phyloP scores from a whole-genome alignment of 92 coral and sea anemone species.

The Parazoanthus swiftii region DNA sequence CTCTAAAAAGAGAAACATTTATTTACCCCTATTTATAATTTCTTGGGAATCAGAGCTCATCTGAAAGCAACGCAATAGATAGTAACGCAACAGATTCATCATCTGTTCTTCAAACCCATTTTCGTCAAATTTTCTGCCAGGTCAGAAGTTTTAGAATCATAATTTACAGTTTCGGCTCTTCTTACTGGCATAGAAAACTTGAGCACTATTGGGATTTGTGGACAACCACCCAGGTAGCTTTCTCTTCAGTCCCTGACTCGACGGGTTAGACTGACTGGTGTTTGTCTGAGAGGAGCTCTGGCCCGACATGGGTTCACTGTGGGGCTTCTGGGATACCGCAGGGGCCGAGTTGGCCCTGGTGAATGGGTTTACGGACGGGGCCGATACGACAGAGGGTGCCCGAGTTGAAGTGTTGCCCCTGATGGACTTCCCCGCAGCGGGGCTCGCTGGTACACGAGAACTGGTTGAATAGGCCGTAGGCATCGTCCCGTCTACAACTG shows the following conservation, averaged over 20 bases:
- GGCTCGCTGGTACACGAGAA: neutral
- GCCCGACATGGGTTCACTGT: neutral
- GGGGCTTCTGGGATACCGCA: neutral
- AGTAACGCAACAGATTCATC: neutral
- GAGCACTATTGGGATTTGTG: constrained; percentile 34
- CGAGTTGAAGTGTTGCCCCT: neutral
- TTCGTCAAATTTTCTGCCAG: neutral
- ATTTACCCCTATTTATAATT: no score
- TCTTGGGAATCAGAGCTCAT: neutral
- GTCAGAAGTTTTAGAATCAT: neutral
- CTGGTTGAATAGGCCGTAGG: neutral
- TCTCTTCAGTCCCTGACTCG: constrained; percentile 74
- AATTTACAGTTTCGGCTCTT: constrained; percentile 45
- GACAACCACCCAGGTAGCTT: constrained; percentile 85
- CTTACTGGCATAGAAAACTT: constrained; percentile 30
- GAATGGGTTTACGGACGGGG: constrained; percentile 11
- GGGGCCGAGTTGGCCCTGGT: neutral
- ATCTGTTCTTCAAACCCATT: neutral
- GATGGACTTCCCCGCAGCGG: neutral
- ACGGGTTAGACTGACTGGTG: constrained; percentile 22
- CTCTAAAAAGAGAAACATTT: no score
- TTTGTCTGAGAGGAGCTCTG: neutral
- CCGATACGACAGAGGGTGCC: neutral
- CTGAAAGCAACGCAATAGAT: neutral
- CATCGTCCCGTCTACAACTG: neutral